Evolutionary conservation across 2,888 invertebrate species (phyloP).

Genomic region (Dyspetes luteomarginatus): DNA sequence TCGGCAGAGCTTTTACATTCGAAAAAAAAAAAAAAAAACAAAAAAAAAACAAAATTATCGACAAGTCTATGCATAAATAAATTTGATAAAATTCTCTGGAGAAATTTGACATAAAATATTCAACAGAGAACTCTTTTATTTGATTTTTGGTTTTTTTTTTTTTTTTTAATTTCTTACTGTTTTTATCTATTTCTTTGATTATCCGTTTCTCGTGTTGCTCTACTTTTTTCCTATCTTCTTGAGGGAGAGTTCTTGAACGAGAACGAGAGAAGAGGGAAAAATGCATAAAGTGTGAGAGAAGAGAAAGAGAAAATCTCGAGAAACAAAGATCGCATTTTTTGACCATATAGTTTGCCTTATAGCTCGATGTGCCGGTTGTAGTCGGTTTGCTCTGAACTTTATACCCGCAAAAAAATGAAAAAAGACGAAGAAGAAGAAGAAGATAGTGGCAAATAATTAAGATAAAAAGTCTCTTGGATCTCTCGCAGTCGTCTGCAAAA

Average conservation of each 20-base stretch:
- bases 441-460: slow-evolving; percentile 24
- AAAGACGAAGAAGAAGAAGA: background rate
- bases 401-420: slow-evolving; percentile 54
- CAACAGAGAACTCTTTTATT: no score
- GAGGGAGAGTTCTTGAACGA: background rate
- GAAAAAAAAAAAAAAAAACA: no score
- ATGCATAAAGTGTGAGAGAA: background rate
- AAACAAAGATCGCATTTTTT: slow-evolving; percentile 53
- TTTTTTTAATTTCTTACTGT: background rate
- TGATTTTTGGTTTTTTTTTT: no score
- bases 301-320: background rate
- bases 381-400: slow-evolving; percentile 72
- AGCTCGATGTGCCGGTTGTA: slow-evolving; percentile 52
- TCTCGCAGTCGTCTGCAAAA: background rate
- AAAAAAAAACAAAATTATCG: no score
- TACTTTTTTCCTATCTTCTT: background rate
- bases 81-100: no score
- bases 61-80: no score
- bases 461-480: slow-evolving; percentile 21
- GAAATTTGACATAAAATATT: no score
- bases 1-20: no score
- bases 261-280: background rate
- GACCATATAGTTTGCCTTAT: slow-evolving; percentile 49
- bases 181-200: background rate
- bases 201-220: background rate